Evolutionary conservation across 2,113 vertebrate genomes (phyloP), one percentile per base, ranked within the genome.

Genomic region (Chloropsis cyanopogon): DNA sequence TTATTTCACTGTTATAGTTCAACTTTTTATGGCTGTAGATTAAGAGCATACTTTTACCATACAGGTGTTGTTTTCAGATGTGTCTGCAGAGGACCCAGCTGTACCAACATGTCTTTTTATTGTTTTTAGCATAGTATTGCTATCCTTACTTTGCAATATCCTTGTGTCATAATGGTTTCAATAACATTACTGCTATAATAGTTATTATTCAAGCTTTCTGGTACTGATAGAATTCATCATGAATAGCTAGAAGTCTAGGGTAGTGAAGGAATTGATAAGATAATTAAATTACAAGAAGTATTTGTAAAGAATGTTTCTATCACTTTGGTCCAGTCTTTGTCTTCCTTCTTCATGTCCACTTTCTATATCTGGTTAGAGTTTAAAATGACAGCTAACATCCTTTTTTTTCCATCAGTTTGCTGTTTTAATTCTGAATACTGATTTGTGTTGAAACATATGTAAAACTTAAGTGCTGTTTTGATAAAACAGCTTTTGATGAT

Each of bases 401-500:
- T 44, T 73, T 64, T 94, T 90, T 88, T 87, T 85, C 31, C 76
- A 93, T 96, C 68, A 92, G 5, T 92, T 82, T 82, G 56, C 63
- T 88, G 44, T 97, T 96, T 96, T 93, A 82, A 86, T 95, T 97
- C 92, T 96, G 95, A 97, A 95, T 96, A 94, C 90, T 92, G 93
- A 96, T 97, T 96, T 94, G 82, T 97, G 86, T 95, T 93, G 92
- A 96, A 97, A 96, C 95, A 97, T 97, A 95, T 95, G 95, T 97
- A 97, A 96, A 97, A 96, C 82, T 96, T 92, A 96, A 91, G 90
- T 97, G 82, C 86, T 97, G 64, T 97, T 97, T 96, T 97, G 95
- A 94, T 92, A 94, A 96, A 92, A 94, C 94, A 91, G 79, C 96
- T 97, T 97, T 97, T 97, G 96, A 94, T 83, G 96, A 94, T 97